Conservation (phyloP, 2,888 invertebrate species). For the Polyommatus iphigenia region DNA sequence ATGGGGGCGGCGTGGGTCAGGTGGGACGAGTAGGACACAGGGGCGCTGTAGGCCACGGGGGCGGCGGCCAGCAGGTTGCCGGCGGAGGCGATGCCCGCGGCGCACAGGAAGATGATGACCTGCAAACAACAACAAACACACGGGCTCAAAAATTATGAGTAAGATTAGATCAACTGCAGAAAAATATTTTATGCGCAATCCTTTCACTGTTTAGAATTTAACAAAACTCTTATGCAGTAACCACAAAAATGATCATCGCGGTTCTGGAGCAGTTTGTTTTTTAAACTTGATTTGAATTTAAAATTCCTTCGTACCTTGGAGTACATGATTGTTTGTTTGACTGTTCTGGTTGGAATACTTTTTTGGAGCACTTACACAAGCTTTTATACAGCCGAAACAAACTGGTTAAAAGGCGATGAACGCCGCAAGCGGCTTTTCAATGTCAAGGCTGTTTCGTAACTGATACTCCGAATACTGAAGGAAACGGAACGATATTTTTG, state of each 20-base stretch:
- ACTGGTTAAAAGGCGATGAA: conserved; percentile 44
- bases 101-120: conserved; percentile 79
- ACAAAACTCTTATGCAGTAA: no score
- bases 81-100: conserved; percentile 81
- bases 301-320: conserved; percentile 58
- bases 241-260: background rate
- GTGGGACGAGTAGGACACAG: conserved; percentile 56
- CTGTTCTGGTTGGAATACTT: conserved; percentile 63
- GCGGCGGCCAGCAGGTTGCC: conserved; percentile 75
- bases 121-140: conserved; percentile 43
- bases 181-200: background rate
- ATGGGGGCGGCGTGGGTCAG: conserved; percentile 43
- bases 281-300: conserved; percentile 14
- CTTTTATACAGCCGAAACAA: conserved; percentile 70
- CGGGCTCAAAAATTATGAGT: background rate
- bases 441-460: conserved; percentile 57
- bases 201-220: no score
- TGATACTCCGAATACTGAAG: conserved; percentile 10
- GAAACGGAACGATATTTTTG: conserved; percentile 29
- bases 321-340: conserved; percentile 70
- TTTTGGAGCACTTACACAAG: conserved; percentile 62
- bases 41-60: conserved; percentile 74
- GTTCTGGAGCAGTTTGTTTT: background rate
- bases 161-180: background rate
- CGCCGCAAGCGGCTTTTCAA: conserved; percentile 63